Evolutionary conservation across 2,888 invertebrate genomes (phyloP), one percentile per base, ranked within the genome.

Genomic region (Thumatha senex): DNA sequence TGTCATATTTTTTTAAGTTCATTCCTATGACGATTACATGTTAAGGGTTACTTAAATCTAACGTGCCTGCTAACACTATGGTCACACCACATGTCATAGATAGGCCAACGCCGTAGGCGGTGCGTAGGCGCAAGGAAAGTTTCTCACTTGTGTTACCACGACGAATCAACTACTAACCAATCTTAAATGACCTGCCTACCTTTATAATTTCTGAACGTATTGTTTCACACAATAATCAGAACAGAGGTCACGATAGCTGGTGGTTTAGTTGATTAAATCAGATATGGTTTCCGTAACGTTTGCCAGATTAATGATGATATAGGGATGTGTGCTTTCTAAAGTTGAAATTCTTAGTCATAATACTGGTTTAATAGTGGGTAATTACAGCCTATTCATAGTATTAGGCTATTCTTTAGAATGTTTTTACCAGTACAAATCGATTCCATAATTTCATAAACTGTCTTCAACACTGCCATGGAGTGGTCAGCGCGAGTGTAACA

Each of bases 71-170:
- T 41, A 47, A 36, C 71, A 79, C 81, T 59, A 67, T 70, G 62
- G 33, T 54, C 76, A 58, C 63, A 76, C 76, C 80, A 70, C 67
- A 73, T 61, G 63, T 69, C 75, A 67, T 69, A 78, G 79, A 79
- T 74, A 78, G 73, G 70, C 70, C 63, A 63, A 55, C 56, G 43
- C 55, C 74, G 90, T 89, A 75, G 89, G 89, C 79, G 89, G 62
- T 58, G 84, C 85, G 90, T 90, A 82, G 90, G 90, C 74, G 84
- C 75, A 72, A 52, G 66, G 82, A 82, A 82, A 87, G 82, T 83
- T 82, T 79, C 78, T 80, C 82, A 85, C 84, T 77, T 77, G 81
- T 81, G 66, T 75, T 67, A 76, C 76, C 72, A 79, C 74, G 72
- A 76, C 76, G 72, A 80, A 81, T 78, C 76, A 69, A 67, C 71